phyloP scores from a whole-genome alignment of 1,140 invertebrate genomes.

The Forficula auricularia region DNA sequence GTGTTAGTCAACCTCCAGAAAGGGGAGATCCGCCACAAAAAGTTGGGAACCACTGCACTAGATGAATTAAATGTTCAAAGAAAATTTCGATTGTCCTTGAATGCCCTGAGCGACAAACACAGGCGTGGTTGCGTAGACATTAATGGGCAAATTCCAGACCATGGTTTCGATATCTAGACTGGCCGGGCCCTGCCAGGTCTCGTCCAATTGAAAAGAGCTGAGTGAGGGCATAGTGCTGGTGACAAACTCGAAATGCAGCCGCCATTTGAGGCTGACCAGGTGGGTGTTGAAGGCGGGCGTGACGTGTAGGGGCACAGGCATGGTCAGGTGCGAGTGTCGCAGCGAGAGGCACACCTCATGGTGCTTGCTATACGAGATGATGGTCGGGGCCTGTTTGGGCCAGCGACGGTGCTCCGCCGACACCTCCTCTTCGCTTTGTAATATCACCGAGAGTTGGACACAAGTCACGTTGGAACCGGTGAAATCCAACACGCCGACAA shows the following conservation, averaged over 20 bases:
- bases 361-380: conserved; percentile 61
- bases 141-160: conserved; percentile 92
- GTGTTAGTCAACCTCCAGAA: no score
- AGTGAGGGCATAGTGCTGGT: conserved; percentile 37
- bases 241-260: conserved; percentile 93
- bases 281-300: conserved; percentile 84
- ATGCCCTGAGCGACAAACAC: conserved; percentile 47
- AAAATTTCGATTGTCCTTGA: conserved; percentile 18
- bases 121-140: conserved; percentile 77
- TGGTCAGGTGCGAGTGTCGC: conserved; percentile 69
- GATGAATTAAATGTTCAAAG: conserved; percentile 14
- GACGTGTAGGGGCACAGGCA: conserved; percentile 84
- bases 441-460: conserved; percentile 70
- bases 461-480: conserved; percentile 77
- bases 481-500: conserved; percentile 91
- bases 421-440: conserved; percentile 83
- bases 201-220: conserved; percentile 11
- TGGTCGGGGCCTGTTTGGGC: conserved; percentile 29
- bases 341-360: conserved; percentile 84
- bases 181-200: conserved; percentile 59
- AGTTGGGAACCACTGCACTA: no score
- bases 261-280: conserved; percentile 74
- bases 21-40: no score
- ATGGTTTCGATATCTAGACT: conserved; percentile 86
- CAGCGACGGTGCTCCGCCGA: conserved; percentile 41